These are phyloP conservation scores for Lagria hirta DNA, from an alignment of 2,888 invertebrate species.

Conservation along the genomic window DNA sequence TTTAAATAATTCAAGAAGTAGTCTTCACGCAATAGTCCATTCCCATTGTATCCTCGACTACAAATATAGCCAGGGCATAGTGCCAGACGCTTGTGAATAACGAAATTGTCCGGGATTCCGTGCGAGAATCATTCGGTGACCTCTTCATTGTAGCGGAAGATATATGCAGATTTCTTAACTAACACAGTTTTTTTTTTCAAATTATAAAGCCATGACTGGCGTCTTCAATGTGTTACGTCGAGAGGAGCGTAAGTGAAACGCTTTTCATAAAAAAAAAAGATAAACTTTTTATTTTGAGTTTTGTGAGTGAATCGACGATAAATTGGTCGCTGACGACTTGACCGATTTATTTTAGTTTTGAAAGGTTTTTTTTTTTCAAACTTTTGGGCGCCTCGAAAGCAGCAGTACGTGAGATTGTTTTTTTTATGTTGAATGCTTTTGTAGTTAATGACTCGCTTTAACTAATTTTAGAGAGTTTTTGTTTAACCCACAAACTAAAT, in stretches of 20 bases:
- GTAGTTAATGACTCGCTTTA: constrained; percentile 3
- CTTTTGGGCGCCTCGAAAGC: too few species aligned
- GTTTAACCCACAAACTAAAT: constrained; percentile 2
- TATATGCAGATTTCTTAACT: too few species aligned
- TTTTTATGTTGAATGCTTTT: constrained; percentile 5
- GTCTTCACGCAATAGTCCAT: too few species aligned
- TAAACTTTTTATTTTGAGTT: too few species aligned
- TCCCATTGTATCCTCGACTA: too few species aligned
- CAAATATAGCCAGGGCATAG: constrained; percentile 18
- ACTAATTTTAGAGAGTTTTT: constrained; percentile 14
- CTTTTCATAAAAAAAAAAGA: constrained; percentile 12
- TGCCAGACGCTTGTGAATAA: constrained; percentile 13
- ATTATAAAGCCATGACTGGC: too few species aligned
- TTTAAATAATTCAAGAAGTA: constrained; percentile 1
- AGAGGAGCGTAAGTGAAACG: constrained; percentile 28
- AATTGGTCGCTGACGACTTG: constrained; percentile 14
- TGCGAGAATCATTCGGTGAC: constrained; percentile 21
- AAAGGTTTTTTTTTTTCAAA: too few species aligned
- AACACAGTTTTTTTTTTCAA: constrained; percentile 20
- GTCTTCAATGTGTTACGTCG: constrained; percentile 23
- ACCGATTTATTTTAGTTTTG: constrained; percentile 15
- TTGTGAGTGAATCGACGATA: constrained; percentile 2
- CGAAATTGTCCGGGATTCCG: constrained; percentile 23
- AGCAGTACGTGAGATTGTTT: constrained; percentile 18
- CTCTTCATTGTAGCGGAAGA: constrained; percentile 13